Evolutionary conservation across 2,888 invertebrate species (phyloP).

Genomic region (Pristionchus japonicus): DNA sequence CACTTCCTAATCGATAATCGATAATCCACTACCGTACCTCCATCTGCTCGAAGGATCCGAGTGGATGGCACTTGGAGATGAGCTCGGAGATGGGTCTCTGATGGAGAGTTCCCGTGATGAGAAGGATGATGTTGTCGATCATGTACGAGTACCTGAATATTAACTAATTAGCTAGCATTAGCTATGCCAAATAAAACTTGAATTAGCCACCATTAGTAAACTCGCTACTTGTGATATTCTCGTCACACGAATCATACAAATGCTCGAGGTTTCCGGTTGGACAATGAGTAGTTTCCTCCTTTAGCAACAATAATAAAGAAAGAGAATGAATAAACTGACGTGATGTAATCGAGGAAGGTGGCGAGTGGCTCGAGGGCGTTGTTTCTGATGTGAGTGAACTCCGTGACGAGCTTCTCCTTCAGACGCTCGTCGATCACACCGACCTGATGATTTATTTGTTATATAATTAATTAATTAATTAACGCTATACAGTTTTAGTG

Average conservation of each 20-base stretch:
- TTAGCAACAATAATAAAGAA: neutral
- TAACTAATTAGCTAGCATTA: neutral
- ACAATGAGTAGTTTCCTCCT: neutral
- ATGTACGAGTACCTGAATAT: slow-evolving; percentile 91
- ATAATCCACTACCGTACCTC: slow-evolving; percentile 49
- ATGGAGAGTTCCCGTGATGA: slow-evolving; percentile 98
- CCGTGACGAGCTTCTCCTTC: slow-evolving; percentile 96
- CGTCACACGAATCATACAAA: no score
- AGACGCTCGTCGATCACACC: slow-evolving; percentile 95
- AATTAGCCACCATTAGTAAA: no score
- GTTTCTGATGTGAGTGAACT: slow-evolving; percentile 97
- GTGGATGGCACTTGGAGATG: slow-evolving; percentile 97
- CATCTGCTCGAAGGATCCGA: slow-evolving; percentile 92
- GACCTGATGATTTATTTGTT: slow-evolving; percentile 52
- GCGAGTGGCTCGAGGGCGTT: slow-evolving; percentile 97
- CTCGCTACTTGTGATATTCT: no score
- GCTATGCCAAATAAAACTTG: no score
- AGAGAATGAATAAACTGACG: slow-evolving; percentile 78
- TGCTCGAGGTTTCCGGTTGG: no score
- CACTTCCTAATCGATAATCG: neutral
- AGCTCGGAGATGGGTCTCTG: slow-evolving; percentile 95
- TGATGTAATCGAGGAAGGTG: slow-evolving; percentile 98
- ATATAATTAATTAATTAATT: no score
- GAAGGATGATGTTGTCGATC: slow-evolving; percentile 97
- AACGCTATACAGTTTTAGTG: no score